These are phyloP conservation scores for Augiades crinisus DNA, from an alignment of 2,888 invertebrate genomes.

Conservation along the genomic window DNA sequence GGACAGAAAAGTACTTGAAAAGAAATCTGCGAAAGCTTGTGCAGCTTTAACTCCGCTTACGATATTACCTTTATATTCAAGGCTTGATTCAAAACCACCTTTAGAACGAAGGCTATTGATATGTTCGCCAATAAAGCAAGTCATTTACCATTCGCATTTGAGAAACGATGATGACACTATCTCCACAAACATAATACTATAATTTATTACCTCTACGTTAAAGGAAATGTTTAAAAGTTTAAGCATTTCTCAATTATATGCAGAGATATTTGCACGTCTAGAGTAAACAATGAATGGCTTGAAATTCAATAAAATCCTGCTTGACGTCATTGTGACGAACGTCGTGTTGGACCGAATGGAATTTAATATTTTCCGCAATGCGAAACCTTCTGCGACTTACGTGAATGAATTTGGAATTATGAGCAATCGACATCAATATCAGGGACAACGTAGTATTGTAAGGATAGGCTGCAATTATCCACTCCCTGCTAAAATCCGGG, in stretches of 20 bases:
- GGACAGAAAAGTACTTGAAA: neutral
- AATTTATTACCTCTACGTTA: too few species aligned
- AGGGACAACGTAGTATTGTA: too few species aligned
- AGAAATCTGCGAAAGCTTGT: conserved; percentile 11
- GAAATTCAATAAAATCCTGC: conserved; percentile 21
- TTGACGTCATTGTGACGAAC: conserved; percentile 23
- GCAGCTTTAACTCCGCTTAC: conserved; percentile 1
- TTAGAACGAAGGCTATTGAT: neutral
- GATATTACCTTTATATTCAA: neutral
- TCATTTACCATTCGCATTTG: too few species aligned
- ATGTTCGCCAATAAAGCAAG: neutral
- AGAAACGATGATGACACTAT: too few species aligned
- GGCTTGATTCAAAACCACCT: neutral
- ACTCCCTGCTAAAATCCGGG: too few species aligned
- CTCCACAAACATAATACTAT: too few species aligned
- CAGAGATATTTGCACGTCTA: conserved; percentile 21
- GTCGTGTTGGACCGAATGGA: conserved; percentile 25
- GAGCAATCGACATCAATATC: too few species aligned
- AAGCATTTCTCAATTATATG: too few species aligned
- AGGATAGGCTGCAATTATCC: too few species aligned
- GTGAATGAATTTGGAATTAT: too few species aligned
- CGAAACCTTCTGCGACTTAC: too few species aligned
- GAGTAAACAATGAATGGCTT: conserved; percentile 13
- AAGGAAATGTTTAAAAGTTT: too few species aligned
- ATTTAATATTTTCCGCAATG: conserved; percentile 27